Evolutionary conservation across 2,888 invertebrate species (phyloP).

Genomic region (Caenorhabditis parvicauda): DNA sequence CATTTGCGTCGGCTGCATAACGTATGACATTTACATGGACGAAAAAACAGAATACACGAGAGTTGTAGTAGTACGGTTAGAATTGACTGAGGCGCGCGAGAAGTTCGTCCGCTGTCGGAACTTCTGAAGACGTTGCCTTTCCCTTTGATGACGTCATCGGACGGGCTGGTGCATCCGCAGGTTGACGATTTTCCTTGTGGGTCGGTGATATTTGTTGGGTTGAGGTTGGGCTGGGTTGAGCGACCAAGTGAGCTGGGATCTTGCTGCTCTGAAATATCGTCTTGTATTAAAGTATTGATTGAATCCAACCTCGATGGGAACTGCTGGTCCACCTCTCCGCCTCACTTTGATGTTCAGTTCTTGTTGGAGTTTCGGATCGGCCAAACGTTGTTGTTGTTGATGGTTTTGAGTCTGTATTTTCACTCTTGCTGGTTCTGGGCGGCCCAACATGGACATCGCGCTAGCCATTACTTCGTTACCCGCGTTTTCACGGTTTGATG

Average conservation of each 20-base stretch:
- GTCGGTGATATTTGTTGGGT: constrained; percentile 23
- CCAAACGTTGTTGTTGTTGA: too few relatives aligned
- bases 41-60: too few relatives aligned
- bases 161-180: not conserved
- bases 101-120: constrained; percentile 30
- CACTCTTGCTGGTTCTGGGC: too few relatives aligned
- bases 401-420: too few relatives aligned
- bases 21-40: too few relatives aligned
- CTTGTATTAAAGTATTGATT: not conserved
- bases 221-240: not conserved
- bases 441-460: constrained; percentile 13
- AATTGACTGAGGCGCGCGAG: constrained; percentile 21
- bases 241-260: not conserved
- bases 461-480: constrained; percentile 12
- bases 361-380: constrained; percentile 13
- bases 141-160: constrained; percentile 3
- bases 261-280: not conserved
- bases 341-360: constrained; percentile 27
- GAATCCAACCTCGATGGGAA: constrained; percentile 29
- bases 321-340: constrained; percentile 38
- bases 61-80: constrained; percentile 3
- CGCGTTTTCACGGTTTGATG: not conserved
- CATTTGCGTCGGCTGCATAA: too few relatives aligned
- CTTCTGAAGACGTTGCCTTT: constrained; percentile 4
- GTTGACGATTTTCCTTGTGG: constrained; percentile 24